Base-by-base conservation (phyloP, 2,113 vertebrate species). In the Agapornis roseicollis region DNA sequence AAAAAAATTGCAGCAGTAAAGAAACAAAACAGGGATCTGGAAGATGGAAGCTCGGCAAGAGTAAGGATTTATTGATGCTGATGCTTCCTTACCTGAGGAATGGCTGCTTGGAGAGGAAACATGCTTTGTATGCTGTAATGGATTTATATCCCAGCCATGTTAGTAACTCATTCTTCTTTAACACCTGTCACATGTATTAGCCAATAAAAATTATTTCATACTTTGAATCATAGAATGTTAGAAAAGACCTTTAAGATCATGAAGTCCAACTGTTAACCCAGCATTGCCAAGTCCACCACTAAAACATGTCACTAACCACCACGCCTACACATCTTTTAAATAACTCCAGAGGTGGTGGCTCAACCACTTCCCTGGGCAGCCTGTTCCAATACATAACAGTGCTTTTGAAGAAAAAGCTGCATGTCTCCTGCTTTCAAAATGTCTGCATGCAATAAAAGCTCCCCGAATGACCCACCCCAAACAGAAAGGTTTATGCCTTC, bases 161-260 rank as follows among this genome's bases (percentile, higher is more conserved):
- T 61, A 50, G n/a, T 10, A 41, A 7, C 9, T 89, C 3, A 12
- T 74, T 74, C 24, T 70, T 74, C 50, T 28, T 74, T 61, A 58
- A 74, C 16, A 33, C 23, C 23, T 70, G 3, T 25, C 1, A 0
- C 2, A 1, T 81, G 2, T n/a, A 85, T 76, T 8, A 33, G 29
- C 5, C 47, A 79, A 23, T 22, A n/a, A 55, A 37, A 50, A n/a
- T 53, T 56, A 22, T 3, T 35, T 71, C 56, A 44, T 50, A 8
- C 28, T 64, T 85, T 42, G 53, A 56, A 33, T 33, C 18, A 33
- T 12, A 56, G 53, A 52, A 52, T 56, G 53, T 56, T 56, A 56
- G 53, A 33, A 56, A 33, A 56, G 29, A 33, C 31, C 31, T 56
- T 33, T 56, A 56, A 56, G 53, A 33, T 33, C 53, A 56, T 56